These are phyloP conservation scores for Cinclus cinclus DNA, from an alignment of 2,113 vertebrate species.

Conservation along the genomic window DNA sequence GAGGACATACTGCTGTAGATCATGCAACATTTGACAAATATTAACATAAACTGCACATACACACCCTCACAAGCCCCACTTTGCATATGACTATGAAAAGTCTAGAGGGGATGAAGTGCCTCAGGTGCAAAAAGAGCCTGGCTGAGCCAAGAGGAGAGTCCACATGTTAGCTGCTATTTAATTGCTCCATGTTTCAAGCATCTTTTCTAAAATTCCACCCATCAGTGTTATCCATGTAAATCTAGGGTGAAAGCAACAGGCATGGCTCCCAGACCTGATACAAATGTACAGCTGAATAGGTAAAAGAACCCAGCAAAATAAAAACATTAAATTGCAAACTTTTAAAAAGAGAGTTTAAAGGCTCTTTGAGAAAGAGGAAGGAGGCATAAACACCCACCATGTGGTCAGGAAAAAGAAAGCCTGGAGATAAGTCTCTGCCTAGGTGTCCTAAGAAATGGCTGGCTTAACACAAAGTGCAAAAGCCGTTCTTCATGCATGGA, in stretches of 20 bases:
- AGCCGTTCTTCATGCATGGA: neutral
- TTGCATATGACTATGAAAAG: neutral
- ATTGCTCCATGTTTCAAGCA: neutral
- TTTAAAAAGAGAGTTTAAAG: neutral
- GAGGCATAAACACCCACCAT: neutral
- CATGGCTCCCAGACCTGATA: neutral
- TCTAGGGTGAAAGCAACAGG: neutral
- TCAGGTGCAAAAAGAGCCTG: neutral
- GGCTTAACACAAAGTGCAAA: neutral
- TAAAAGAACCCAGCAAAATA: neutral
- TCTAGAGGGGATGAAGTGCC: neutral
- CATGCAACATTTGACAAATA: neutral
- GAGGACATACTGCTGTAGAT: neutral
- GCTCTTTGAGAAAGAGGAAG: neutral
- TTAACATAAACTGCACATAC: neutral
- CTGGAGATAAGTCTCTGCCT: neutral
- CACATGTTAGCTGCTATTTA: neutral
- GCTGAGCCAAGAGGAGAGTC: neutral
- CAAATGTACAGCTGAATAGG: neutral
- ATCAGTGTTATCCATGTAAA: neutral
- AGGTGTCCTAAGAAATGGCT: accelerated
- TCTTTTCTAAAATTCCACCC: neutral
- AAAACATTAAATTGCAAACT: neutral
- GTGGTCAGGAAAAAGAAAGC: neutral
- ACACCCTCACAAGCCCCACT: neutral